phyloP scores from a whole-genome alignment of 2,888 invertebrate genomes.

The Drosophila siamana region DNA sequence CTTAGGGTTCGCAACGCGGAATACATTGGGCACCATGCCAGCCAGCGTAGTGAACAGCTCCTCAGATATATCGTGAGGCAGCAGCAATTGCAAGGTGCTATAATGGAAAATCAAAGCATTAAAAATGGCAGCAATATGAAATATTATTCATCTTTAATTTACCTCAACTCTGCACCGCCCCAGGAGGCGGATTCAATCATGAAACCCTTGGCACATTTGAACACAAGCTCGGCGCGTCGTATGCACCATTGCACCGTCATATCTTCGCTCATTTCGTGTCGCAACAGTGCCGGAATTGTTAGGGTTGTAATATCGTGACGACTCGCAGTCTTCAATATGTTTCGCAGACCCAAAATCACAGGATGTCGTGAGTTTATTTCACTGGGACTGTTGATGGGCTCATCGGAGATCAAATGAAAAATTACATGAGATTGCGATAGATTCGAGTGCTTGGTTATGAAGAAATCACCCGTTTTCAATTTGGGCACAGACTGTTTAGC shows the following conservation, averaged over 20 bases:
- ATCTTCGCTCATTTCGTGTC: constrained; percentile 97
- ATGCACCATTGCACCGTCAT: constrained; percentile 99
- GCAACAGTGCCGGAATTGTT: constrained; percentile 95
- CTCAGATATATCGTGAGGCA: constrained; percentile 93
- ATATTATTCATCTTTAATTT: constrained; percentile 70
- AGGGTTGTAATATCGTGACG: constrained; percentile 96
- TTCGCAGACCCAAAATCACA: constrained; percentile 96
- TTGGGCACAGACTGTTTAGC: constrained; percentile 86
- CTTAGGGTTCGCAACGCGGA: constrained; percentile 97
- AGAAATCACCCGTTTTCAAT: constrained; percentile 93
- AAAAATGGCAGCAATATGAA: background rate
- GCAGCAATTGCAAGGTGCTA: constrained; percentile 86
- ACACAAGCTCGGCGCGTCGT: constrained; percentile 97
- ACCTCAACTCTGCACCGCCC: constrained; percentile 95
- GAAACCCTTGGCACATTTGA: constrained; percentile 99
- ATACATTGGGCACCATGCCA: constrained; percentile 96
- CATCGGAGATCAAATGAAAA: constrained; percentile 97
- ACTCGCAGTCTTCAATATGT: constrained; percentile 97
- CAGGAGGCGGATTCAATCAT: constrained; percentile 99
- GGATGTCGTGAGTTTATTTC: constrained; percentile 99
- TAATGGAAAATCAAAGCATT: background rate
- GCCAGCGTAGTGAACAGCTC: constrained; percentile 93
- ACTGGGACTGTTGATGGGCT: constrained; percentile 88
- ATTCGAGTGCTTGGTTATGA: constrained; percentile 95
- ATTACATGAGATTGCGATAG: constrained; percentile 97